Base-by-base conservation (phyloP, 2,888 invertebrate species). In the Eulithis testata region DNA sequence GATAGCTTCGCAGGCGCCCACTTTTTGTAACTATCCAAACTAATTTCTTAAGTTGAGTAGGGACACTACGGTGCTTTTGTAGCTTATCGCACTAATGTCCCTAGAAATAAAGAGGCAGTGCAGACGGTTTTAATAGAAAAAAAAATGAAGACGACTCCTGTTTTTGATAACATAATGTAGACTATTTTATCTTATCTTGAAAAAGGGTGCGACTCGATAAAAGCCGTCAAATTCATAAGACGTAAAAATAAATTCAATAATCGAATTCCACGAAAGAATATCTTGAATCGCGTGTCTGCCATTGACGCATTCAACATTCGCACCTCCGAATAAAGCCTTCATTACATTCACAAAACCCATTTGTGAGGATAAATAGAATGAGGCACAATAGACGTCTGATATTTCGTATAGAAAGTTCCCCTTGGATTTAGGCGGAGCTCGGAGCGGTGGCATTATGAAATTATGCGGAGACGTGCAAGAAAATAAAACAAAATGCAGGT, bases 401-500 rank as follows among this genome's bases (percentile, higher is more conserved):
- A 89, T 89, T 90, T 86, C 88, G 83, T 87, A 90, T 87, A 87
- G 89, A 89, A 89, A 85, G 80, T 82, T 84, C 90, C 90, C 91
- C 89, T 84, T 77, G 83, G 85, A 87, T 87, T 89, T 87, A 84
- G 84, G 86, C 83, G 87, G 62, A 84, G 83, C 84, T 82, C 83
- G 86, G 61, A 84, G 83, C 84, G 83, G 83, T 74, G 79, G 85
- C 80, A 88, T 89, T 88, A 88, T 88, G 83, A 84, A 89, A 90
- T 91, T 88, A 90, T 89, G 85, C 84, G 85, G 86, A 83, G 85
- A 82, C 84, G 88, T 80, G 86, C 84, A 87, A 88, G 82, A 81
- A 89, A 90, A 92, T 89, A 91, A 89, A 90, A 88, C 86, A 85
- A 85, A 89, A 85, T 87, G 86, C 84, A 88, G 89, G 90, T 91